Base-by-base conservation (phyloP, 2,888 invertebrate genomes). In the Drosophila anomelani region DNA sequence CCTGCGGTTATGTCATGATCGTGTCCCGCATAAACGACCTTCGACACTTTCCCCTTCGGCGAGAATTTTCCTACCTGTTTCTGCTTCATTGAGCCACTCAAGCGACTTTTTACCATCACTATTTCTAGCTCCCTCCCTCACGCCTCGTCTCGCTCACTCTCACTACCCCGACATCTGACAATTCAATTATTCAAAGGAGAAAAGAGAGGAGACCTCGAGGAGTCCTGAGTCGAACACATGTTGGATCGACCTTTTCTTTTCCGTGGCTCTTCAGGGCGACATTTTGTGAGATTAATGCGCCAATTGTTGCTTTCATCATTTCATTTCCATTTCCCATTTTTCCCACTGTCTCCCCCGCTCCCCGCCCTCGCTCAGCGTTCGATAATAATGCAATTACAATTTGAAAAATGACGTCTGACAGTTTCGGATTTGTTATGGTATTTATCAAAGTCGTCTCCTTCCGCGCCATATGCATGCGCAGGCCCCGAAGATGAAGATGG, bases 381-480 rank as follows among this genome's bases (percentile, higher is more conserved):
- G 80, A 88, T 90, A 87, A 91, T 90, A 91, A 90, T 89, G 91
- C 91, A 91, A 91, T 91, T 91, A 91, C 88, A 76, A 79, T 81
- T 88, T 91, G 91, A 91, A 85, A 90, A 91, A 91, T 91, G 68
- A 88, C 81, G 87, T 84, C 88, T 91, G 90, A 91, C 90, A 91
- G 90, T 88, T 91, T 89, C 88, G 88, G 85, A 90, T 91, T 91
- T 91, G 90, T 91, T 91, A 90, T 90, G 86, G 85, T 78, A 91
- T 91, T 91, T 91, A 91, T 91, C 91, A 91, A 89, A 88, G 90
- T 90, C 86, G 62, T 63, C 81, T 79, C 68, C 77, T 69, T 59
- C 64, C 66, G 72, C 61, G 59, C 69, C 76, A 75, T 62, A 68
- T 77, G 79, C 76, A 68, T 23, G 20, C 15, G 51, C 51, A 36